Evolutionary conservation across 2,888 invertebrate species (phyloP), one percentile per base, ranked within the genome.

Genomic region (Subacronicta megacephala): DNA sequence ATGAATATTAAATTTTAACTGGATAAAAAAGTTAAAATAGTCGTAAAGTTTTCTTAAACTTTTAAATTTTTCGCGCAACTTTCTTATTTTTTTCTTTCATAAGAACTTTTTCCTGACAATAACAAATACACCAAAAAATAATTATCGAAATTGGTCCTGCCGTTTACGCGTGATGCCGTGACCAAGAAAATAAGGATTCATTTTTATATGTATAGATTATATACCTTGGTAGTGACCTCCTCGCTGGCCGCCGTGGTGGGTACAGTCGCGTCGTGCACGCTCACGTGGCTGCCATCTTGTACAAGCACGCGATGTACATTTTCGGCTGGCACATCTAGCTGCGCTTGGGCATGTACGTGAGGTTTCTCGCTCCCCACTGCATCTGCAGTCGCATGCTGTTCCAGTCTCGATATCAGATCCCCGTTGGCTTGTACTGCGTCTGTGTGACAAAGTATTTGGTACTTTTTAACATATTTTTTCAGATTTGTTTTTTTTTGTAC

Each of bases 241-340:
- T 93, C 94, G 37, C 70, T 83, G 0, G 87, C 75, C 0, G 80
- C 72, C 4, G 82, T 77, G n/a, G 89, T 84, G 0, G 84, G 72
- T 0, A 79, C 81, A 2, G 85, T 78, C 0, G 75, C 85, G 7
- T 92, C 90, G 1, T 88, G 78, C 29, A 90, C 85, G 68, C 87
- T 89, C 26, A 92, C 77, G 12, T 90, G 89, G 0, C 77, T 51
- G 16, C 90, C 92, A 15, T 95, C 92, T 61, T 95, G 94, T 2
- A 90, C 87, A 7, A 95, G 68, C 36, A 94, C 93, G 38, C 91
- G 90, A 73, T 96, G 96, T 12, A 96, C 92, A 6, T 95, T 95
- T 64, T 95, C 91, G 0, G 92, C 82, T 0, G 95, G 95, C 37
- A 95, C 91, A 55, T 96, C 95, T 10, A 95, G 83, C 60, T 95